These are phyloP conservation scores for Uloborus diversus DNA, from an alignment of 1,140 invertebrate genomes.

Conservation along the genomic window DNA sequence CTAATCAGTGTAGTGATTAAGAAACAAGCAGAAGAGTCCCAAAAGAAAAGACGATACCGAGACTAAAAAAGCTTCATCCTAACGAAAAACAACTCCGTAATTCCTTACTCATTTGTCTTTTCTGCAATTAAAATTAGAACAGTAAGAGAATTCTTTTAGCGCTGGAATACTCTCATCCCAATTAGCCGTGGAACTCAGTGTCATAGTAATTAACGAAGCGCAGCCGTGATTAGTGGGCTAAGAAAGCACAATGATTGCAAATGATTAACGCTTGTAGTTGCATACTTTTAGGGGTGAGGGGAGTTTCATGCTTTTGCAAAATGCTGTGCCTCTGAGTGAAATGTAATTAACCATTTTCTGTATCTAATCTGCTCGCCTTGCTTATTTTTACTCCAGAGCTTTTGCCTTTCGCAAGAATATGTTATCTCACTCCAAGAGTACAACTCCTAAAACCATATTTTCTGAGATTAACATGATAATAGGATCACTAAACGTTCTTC, in stretches of 20 bases:
- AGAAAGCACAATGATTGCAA: conserved; percentile 25
- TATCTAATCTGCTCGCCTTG: conserved; percentile 20
- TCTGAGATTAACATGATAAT: too few species aligned
- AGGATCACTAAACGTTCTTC: too few species aligned
- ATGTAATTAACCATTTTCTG: conserved; percentile 46
- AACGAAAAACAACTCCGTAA: conserved; percentile 35
- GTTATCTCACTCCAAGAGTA: too few species aligned
- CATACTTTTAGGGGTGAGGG: not conserved
- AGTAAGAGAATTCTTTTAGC: conserved; percentile 28
- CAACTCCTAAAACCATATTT: too few species aligned
- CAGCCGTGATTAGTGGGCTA: conserved; percentile 21
- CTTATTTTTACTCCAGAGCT: not conserved
- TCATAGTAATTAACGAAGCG: conserved; percentile 41
- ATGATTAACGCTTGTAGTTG: conserved; percentile 12
- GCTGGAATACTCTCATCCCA: conserved; percentile 32
- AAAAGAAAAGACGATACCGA: not conserved
- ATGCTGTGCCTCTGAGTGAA: not conserved
- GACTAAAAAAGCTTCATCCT: not conserved
- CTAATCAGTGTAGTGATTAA: conserved; percentile 7
- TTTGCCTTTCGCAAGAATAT: not conserved
- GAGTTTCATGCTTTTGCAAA: not conserved
- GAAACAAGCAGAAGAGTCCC: not conserved
- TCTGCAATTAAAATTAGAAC: conserved; percentile 48
- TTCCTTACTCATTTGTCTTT: conserved; percentile 29
- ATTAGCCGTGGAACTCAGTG: conserved; percentile 38